Percentiles rank a stretch among this genome's conserved stretches.
phyloP scores from a whole-genome alignment of 2,888 invertebrate species.

The Calameuta filiformis region DNA sequence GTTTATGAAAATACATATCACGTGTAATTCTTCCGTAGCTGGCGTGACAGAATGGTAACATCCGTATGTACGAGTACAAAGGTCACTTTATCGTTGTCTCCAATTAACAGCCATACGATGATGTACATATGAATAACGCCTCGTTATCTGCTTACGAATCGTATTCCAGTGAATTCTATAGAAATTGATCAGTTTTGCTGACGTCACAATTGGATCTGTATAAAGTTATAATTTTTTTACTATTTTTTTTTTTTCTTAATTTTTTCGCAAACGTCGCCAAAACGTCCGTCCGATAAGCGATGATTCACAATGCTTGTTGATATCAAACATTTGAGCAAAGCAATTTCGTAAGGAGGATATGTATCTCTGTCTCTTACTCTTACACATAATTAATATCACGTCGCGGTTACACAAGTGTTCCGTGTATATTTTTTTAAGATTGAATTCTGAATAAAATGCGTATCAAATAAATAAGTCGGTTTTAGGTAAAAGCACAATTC shows the following conservation, averaged over 20 bases:
- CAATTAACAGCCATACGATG: not conserved
- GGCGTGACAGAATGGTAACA: not conserved
- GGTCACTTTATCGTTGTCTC: not conserved
- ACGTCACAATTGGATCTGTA: not conserved
- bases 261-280: no score
- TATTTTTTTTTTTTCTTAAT: no score
- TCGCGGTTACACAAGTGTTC: not conserved
- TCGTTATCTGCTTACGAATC: not conserved
- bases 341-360: not conserved
- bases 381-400: not conserved
- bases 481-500: rapidly evolving
- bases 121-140: not conserved
- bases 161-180: not conserved
- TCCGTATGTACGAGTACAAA: not conserved
- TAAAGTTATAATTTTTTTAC: no score
- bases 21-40: not conserved
- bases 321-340: not conserved
- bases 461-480: not conserved
- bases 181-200: not conserved
- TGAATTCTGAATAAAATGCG: not conserved
- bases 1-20: not conserved
- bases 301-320: not conserved
- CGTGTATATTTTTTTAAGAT: not conserved
- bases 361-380: not conserved
- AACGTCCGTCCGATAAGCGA: no score